These are phyloP conservation scores for Heliconius hortense DNA, from an alignment of 2,888 invertebrate species.

Conservation along the genomic window DNA sequence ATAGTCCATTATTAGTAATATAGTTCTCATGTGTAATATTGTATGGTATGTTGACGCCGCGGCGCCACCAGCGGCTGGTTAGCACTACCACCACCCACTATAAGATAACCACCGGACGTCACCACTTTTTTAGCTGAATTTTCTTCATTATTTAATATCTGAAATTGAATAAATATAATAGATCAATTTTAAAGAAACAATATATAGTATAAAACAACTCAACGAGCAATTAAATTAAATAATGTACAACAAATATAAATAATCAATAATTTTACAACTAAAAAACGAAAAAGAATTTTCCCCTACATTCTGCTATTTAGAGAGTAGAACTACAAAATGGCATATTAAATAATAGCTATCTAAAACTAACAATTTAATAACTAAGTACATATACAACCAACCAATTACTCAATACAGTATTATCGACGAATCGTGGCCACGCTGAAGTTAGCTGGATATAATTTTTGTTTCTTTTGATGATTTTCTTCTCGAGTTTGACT, in stretches of 20 bases:
- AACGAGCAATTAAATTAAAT: neutral
- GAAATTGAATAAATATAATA: neutral
- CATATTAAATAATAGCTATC: neutral
- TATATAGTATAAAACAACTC: neutral
- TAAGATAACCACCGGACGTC: conserved; percentile 73
- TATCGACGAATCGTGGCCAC: too few relatives aligned
- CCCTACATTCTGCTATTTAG: neutral
- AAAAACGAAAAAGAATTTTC: too few relatives aligned
- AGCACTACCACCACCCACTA: conserved; percentile 56
- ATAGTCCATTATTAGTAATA: neutral
- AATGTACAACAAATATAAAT: too few relatives aligned
- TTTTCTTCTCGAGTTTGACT: neutral
- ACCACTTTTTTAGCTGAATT: conserved; percentile 62
- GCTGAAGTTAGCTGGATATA: too few relatives aligned
- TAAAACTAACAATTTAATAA: conserved; percentile 2
- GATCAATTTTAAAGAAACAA: neutral
- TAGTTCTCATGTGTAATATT: conserved; percentile 49
- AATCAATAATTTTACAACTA: too few relatives aligned
- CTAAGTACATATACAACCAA: neutral
- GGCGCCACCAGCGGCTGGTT: conserved; percentile 51
- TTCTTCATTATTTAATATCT: conserved; percentile 63
- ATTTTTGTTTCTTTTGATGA: neutral
- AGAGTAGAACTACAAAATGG: neutral
- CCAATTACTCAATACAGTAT: too few relatives aligned
- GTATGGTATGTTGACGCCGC: conserved; percentile 56